These are phyloP conservation scores for Papilio machaon DNA, from an alignment of 1,140 invertebrate genomes.

Conservation along the genomic window DNA sequence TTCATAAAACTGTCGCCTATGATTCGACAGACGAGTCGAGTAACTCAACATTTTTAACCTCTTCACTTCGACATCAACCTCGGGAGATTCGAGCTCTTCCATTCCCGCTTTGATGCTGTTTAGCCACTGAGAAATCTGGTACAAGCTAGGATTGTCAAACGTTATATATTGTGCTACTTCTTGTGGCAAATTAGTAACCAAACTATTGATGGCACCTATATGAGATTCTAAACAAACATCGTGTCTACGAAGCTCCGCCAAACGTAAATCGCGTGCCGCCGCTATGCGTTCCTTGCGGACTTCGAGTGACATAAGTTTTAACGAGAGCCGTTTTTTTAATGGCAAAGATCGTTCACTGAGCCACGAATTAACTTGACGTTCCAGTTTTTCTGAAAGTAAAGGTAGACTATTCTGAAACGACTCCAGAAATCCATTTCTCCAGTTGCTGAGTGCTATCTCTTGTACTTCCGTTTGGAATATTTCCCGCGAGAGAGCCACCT, in stretches of 20 bases:
- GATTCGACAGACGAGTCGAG: constrained; percentile 54
- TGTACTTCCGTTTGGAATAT: constrained; percentile 64
- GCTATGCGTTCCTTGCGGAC: constrained; percentile 62
- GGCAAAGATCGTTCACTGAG: constrained; percentile 54
- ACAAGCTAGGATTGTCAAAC: constrained; percentile 61
- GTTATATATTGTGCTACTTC: constrained; percentile 55
- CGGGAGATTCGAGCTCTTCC: constrained; percentile 46
- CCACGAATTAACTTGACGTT: constrained; percentile 57
- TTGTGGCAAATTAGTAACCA: constrained; percentile 53
- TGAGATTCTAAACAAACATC: constrained; percentile 61
- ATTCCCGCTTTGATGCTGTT: constrained; percentile 53
- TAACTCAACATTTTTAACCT: constrained; percentile 71
- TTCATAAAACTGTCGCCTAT: constrained; percentile 58
- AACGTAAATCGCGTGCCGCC: constrained; percentile 55
- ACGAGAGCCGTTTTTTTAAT: constrained; percentile 60
- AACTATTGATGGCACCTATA: constrained; percentile 59
- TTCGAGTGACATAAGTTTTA: constrained; percentile 64
- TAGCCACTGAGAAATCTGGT: constrained; percentile 60
- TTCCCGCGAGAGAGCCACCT: constrained; percentile 51
- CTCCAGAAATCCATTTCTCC: constrained; percentile 69
- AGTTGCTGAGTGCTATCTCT: constrained; percentile 59
- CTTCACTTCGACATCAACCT: constrained; percentile 58
- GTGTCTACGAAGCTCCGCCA: constrained; percentile 59
- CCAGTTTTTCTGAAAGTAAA: constrained; percentile 56
- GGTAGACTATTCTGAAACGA: constrained; percentile 58